Base-by-base conservation (phyloP, 1,140 invertebrate species). In the Sitophilus oryzae region DNA sequence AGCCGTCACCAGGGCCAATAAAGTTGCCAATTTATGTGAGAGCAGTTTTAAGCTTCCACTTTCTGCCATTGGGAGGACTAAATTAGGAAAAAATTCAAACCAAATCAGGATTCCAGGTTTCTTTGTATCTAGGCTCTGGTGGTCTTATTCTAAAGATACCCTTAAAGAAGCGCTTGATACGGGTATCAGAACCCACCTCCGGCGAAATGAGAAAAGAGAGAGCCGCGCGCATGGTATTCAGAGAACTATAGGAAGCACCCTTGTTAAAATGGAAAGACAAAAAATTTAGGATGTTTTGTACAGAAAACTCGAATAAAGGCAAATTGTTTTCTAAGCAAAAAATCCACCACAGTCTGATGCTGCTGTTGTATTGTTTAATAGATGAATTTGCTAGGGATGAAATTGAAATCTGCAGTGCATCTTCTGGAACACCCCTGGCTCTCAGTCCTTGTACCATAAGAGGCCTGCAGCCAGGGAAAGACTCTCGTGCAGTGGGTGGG, bases 141-240 rank as follows among this genome's bases (percentile, higher is more conserved):
- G 37, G 37, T 40, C 16, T 40, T 6, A 40, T 40, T 40, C 37
- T 40, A 40, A 40, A 40, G 9, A 15, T 40, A 5, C 37, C 37
- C 16, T 40, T 40, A 40, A 40, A 14, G 16, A 40, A n/a, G 5
- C 16, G 9, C 16, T 40, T 40, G 16, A 11, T 40, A 40, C n/a
- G n/a, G n/a, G n/a, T 40, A 40, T 40, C 16, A 16, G 9, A 11
- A 6, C 14, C 16, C 9, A 11, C 37, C 16, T 40, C 5, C 15
- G 16, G 9, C 9, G 9, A 9, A 40, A 40, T 11, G 5, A 40
- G 16, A 6, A 14, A 11, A n/a, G 9, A 11, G 9, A 40, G 16
- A 11, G 37, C 37, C 37, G 37, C 9, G 5, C 37, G 9, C 9
- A 11, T 9, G 15, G 9, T 11, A 16, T 40, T 10, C 5, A 40